These are phyloP conservation scores for Camponotus fellah DNA, from an alignment of 2,888 invertebrate genomes.

Conservation along the genomic window DNA sequence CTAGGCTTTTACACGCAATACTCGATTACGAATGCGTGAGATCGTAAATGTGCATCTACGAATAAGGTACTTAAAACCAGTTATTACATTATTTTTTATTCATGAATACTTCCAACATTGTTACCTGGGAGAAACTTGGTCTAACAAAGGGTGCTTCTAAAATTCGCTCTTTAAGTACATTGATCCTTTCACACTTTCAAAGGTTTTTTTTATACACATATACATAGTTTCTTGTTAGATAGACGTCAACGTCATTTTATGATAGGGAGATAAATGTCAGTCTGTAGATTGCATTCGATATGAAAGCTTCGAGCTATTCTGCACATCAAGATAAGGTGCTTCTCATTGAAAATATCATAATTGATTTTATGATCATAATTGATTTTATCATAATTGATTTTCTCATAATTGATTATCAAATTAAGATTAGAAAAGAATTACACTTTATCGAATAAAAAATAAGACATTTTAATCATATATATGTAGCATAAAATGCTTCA, in stretches of 20 bases:
- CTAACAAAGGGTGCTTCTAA: not conserved
- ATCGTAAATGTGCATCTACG: not conserved
- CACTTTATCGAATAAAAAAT: not conserved
- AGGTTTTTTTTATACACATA: not conserved
- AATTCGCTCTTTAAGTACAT: not conserved
- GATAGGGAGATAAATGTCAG: not conserved
- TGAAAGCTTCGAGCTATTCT: not conserved
- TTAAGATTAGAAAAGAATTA: not conserved
- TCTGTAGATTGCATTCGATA: not conserved
- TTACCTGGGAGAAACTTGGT: not conserved
- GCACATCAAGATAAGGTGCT: not conserved
- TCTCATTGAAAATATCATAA: not conserved
- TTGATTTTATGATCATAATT: not conserved
- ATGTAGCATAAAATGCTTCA: no score
- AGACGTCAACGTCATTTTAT: not conserved
- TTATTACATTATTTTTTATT: slow-evolving; percentile 24
- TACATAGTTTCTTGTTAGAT: not conserved
- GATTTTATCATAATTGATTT: not conserved
- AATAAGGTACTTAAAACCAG: not conserved
- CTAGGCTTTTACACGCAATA: slow-evolving; percentile 1
- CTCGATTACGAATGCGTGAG: slow-evolving; percentile 3
- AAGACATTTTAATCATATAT: not conserved
- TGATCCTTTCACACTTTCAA: not conserved
- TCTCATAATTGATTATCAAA: not conserved
- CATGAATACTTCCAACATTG: not conserved